These are phyloP conservation scores for Oconnorella tubifera DNA, from an alignment of 2,888 invertebrate genomes.

Conservation along the genomic window DNA sequence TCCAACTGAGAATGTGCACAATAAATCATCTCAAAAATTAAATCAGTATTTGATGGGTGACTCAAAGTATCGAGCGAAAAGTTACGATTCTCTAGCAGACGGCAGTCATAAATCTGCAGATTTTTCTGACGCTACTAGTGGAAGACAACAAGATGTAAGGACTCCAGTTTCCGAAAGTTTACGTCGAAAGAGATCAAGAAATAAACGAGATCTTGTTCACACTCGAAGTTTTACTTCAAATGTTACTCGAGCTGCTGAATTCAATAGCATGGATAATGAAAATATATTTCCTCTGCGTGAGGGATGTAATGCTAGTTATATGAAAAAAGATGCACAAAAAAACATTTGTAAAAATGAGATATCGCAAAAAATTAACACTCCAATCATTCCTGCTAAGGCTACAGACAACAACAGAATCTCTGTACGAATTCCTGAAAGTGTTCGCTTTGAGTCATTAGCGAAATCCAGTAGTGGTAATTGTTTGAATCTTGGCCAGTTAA, in stretches of 20 bases:
- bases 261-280: too few species aligned
- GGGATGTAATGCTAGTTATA: too few species aligned
- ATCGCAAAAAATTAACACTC: background rate
- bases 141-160: background rate
- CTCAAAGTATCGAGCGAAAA: too few species aligned
- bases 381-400: background rate
- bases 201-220: background rate
- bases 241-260: background rate
- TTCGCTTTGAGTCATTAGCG: too few species aligned
- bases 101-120: too few species aligned
- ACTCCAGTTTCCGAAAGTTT: background rate
- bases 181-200: background rate
- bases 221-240: background rate
- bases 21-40: too few species aligned
- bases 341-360: too few species aligned
- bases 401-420: background rate
- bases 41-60: too few species aligned
- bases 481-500: background rate
- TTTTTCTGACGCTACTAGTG: background rate
- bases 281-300: too few species aligned
- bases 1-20: too few species aligned
- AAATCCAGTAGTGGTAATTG: background rate
- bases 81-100: background rate
- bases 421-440: background rate
- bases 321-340: too few species aligned